These are phyloP conservation scores for Scyliorhinus canicula DNA, from an alignment of 2,797 vertebrate species.

Conservation along the genomic window DNA sequence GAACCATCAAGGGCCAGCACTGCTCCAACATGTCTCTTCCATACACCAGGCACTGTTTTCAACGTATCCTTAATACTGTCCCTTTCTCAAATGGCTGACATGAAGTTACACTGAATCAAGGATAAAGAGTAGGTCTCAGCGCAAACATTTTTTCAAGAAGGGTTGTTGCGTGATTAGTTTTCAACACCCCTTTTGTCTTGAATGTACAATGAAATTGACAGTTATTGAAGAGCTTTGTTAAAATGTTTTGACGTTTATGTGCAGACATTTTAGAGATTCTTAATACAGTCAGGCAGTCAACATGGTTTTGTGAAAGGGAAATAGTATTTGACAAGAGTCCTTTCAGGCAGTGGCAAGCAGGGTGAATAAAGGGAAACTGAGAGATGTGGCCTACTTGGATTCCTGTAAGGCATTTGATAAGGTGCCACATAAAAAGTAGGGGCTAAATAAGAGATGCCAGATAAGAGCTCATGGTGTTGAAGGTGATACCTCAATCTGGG, in stretches of 20 bases:
- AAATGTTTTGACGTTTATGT: not conserved
- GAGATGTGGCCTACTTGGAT: not conserved
- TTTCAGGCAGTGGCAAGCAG: not conserved
- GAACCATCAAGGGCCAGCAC: conserved; percentile 75
- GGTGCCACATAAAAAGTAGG: not conserved
- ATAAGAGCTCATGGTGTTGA: no score
- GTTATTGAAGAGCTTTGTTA: not conserved
- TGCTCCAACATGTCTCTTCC: conserved; percentile 85
- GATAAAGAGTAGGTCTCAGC: not conserved
- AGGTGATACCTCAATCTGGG: no score
- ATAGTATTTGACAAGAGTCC: not conserved
- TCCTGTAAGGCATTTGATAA: not conserved
- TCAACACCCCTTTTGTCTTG: not conserved
- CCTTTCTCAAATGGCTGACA: not conserved
- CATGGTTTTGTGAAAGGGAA: not conserved
- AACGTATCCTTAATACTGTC: conserved; percentile 80
- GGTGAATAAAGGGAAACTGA: not conserved
- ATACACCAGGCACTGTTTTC: conserved; percentile 94
- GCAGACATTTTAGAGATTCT: not conserved
- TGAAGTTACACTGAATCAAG: not conserved
- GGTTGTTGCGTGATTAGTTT: not conserved
- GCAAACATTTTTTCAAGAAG: not conserved
- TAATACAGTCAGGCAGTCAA: not conserved
- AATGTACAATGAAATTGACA: not conserved
- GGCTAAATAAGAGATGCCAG: no score